Evolutionary conservation across 2,797 vertebrate genomes (phyloP), one percentile per base, ranked within the genome.

Genomic region (Cacajao melanocephalus): DNA sequence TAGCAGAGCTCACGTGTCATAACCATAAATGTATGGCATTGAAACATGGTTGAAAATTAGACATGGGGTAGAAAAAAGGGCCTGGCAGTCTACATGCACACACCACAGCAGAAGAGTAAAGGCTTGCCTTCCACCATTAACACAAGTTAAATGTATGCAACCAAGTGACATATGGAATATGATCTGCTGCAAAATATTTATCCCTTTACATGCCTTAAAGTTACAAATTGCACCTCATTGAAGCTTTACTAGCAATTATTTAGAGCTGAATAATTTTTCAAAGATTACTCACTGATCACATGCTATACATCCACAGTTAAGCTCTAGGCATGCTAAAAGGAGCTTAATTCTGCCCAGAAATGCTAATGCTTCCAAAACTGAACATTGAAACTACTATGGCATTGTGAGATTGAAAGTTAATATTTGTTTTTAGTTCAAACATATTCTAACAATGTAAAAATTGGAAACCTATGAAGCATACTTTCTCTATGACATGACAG

Each of bases 371-470:
- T 55, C 86, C n/a, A 96, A 85, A 88, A 58, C 6, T 41, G 26
- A 97, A 57, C 22, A 61, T 30, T 15, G 41, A 90, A 96, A 52
- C 46, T 57, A 10, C 5, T 17, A 39, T 50, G 72, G 36, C n/a
- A 58, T 44, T 88, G 33, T 80, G 52, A 90, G 33, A 57, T 84
- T 26, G 81, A 94, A 97, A 85, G 19, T 86, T 92, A 76, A 86
- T 72, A 83, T 61, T 93, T n/a, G 44, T 58, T 76, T 93, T 94
- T 70, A 64, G 26, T 92, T 82, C 75, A 76, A 88, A 87, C 2
- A 67, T 48, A 95, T 80, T 28, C 6, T 7, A 82, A 78, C 39
- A 89, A 46, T 87, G 26, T n/a, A 92, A 92, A 97, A 88, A 64
- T 33, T 58, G 91, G 22, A n/a, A 33, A 70, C 4, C 1, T 85